Evolutionary conservation across 1,140 invertebrate genomes (phyloP), one percentile per base, ranked within the genome.

Genomic region (Sitobion miscanthi): DNA sequence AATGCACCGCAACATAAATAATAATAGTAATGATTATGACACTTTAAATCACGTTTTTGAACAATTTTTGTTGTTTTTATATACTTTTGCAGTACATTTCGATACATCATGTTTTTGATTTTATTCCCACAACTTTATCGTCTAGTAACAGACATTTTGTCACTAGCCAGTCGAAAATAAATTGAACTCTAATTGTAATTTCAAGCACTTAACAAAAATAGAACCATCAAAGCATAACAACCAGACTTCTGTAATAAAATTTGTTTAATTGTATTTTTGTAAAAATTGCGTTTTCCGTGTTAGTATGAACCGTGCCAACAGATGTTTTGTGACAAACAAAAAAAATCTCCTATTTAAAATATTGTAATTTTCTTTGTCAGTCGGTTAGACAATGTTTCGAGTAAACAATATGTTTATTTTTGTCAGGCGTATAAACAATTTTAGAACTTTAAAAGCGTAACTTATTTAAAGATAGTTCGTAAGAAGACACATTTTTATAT

Each of bases 321-420:
- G 90, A 83, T 92, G 69, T 38, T 92, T 20, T 52, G 17, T 83
- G 90, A 83, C 69, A 52, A 77, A 83, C 7, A 25, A 77, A 92
- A 14, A 38, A 52, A 92, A 91, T 35, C 69, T 30, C 14, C 4
- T 49, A n/a, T 87, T 87, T 89, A 38, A 57, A 57, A 54, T 21
- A 52, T 9, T 38, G 35, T 21, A 38, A 11, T 57, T 89, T 25
- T 11, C 35, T 57, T 57, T 42, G 35, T 89, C 17, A 89, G 52
- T 57, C 2, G 52, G 35, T 14, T 57, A 25, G n/a, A 17, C 5
- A 7, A 30, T 9, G 14, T 89, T 89, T 42, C 1, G 3, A 38
- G 38, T 42, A 38, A 25, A 77, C n/a, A 77, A 57, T 30, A 57
- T 42, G 35, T 89, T 57, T 54, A 89, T 54, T 89, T 57, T 42